Base-by-base conservation (phyloP, 1,140 invertebrate species). In the Cryptotermes secundus region DNA sequence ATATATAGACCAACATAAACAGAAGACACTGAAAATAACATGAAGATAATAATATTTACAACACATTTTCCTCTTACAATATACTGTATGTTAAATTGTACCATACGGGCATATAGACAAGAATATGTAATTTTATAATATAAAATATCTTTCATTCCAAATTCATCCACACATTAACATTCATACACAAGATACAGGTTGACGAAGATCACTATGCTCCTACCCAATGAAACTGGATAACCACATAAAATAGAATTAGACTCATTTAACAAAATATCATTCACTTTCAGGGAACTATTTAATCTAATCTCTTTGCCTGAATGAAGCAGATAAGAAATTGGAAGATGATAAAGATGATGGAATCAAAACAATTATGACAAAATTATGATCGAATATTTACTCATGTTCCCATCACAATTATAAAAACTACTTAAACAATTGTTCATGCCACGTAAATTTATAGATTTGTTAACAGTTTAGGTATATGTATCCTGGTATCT, bases 31-130 rank as follows among this genome's bases (percentile, higher is more conserved):
- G n/a, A 72, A 72, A 72, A 72, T 14, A 72, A 16, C 59, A 72
- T 72, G n/a, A 72, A 72, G 59, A 72, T 72, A 72, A 59, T 59
- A 59, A 72, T 72, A 72, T 72, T 31, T 72, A 72, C 59, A 72
- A n/a, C 59, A 72, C 6, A 16, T 72, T 72, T 72, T 72, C 31
- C n/a, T 72, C n/a, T 31, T n/a, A 72, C 31, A 31, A n/a, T 72
- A 72, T 72, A 72, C 59, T 72, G 26, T 31, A 72, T 31, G n/a
- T 72, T 72, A 72, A 72, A n/a, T 72, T 72, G 59, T 72, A 72
- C 59, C 59, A 72, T 72, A 31, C n/a, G n/a, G 59, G 59, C 31
- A n/a, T 72, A 72, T 26, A 72, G 59, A 72, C 59, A 72, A 72
- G 59, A 72, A 72, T 72, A 72, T 72, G 31, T n/a, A 72, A n/a